These are phyloP conservation scores for Lasiurus borealis DNA, from an alignment of 2,113 vertebrate species.

Conservation along the genomic window DNA sequence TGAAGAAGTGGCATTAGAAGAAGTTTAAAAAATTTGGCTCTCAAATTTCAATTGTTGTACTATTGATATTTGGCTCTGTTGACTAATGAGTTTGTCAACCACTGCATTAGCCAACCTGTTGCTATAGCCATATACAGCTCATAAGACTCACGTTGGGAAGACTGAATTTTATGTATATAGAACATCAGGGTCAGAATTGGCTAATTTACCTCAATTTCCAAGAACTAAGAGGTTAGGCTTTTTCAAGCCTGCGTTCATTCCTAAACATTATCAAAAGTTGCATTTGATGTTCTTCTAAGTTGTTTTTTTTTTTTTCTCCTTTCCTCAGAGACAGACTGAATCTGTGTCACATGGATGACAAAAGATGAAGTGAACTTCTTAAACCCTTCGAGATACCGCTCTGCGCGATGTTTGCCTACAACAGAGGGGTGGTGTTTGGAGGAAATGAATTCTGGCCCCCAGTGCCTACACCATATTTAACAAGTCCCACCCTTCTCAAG, in stretches of 20 bases:
- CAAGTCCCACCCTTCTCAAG: background rate
- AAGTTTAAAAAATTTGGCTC: too few relatives aligned
- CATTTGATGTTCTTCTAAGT: background rate
- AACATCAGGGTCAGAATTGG: background rate
- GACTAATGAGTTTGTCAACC: too few relatives aligned
- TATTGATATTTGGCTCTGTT: too few relatives aligned
- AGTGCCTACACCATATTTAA: background rate
- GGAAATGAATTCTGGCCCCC: background rate
- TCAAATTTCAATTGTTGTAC: too few relatives aligned
- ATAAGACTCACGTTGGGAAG: background rate
- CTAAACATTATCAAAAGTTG: background rate
- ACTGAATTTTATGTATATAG: background rate
- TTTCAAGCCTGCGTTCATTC: background rate
- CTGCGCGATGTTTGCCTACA: background rate
- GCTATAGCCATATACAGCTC: background rate
- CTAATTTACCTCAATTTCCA: background rate
- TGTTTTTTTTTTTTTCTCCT: background rate
- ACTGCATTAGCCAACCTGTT: background rate
- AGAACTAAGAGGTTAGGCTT: background rate
- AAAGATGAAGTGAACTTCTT: background rate
- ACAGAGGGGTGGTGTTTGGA: background rate
- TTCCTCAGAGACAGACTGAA: background rate
- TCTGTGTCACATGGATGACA: background rate
- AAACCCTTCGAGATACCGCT: background rate
- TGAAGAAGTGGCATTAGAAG: too few relatives aligned